Evolutionary conservation across 1,140 invertebrate species (phyloP), one percentile per base, ranked within the genome.

Genomic region (Pseudomyrmex sp.): DNA sequence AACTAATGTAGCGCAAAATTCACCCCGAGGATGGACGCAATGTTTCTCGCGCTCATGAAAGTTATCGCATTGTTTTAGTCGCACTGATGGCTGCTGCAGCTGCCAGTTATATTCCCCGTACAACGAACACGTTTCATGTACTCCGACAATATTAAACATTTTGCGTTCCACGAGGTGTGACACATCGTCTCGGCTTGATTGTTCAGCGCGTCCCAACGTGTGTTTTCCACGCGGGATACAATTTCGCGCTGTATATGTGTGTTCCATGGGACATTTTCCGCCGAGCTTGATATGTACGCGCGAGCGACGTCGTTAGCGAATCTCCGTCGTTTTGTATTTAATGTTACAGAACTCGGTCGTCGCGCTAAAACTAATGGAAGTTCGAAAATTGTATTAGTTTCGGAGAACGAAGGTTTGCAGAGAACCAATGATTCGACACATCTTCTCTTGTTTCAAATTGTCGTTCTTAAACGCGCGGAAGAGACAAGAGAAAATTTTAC

Each of bases 61-160:
- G 59, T 59, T 79, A 65, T 79, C 70, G 65, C 56, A 70, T 70
- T 80, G 66, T 80, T 80, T 80, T 54, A 70, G 66, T 80, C 48
- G 54, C 52, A 79, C 44, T 26, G 9, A 44, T 58, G 54, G 66
- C 59, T 58, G 54, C 66, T 70, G 76, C 76, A 26, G 35, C 35
- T 35, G 35, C 35, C 5, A 68, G 44, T 59, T 70, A 70, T 35
- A 35, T 66, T 66, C 48, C 61, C 18, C 48, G 54, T 48, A 70
- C 76, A 70, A 70, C 35, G 35, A 35, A 35, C 35, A 35, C 5
- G 35, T 70, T 70, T 70, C 54, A 79, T 35, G 23, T 52, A 70
- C 44, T 70, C 76, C 48, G 65, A 80, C 66, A 52, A 59, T 80
- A 72, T 72, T 80, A 59, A 54, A 72, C 54, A 80, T 26, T 80